Percentiles rank a stretch among this genome's conserved stretches.
These are phyloP conservation scores for Hipparchia sbordonii DNA, from an alignment of 2,888 invertebrate genomes.

Conservation along the genomic window DNA sequence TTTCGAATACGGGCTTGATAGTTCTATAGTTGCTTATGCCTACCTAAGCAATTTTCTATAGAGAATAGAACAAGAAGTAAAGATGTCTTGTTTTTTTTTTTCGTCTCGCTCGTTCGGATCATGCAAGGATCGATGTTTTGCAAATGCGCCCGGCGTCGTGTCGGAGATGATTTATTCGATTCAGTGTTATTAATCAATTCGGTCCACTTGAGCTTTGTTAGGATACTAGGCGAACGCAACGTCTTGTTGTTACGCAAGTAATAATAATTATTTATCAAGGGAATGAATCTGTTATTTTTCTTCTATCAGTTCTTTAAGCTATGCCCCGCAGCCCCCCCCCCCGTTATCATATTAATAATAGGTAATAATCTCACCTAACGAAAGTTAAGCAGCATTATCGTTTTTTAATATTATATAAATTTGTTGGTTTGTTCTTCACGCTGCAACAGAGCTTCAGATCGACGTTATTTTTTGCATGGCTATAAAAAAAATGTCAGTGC, in stretches of 20 bases:
- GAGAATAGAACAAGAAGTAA: too few species aligned
- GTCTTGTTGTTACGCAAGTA: slow-evolving; percentile 21
- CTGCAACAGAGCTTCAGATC: too few species aligned
- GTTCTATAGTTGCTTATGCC: neutral
- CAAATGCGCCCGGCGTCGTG: slow-evolving; percentile 1
- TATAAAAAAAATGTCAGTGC: too few species aligned
- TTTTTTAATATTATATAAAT: too few species aligned
- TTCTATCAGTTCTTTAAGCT: neutral
- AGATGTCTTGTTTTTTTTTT: neutral
- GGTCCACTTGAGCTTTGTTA: slow-evolving; percentile 37
- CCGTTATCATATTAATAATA: too few species aligned
- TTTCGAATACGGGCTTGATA: neutral
- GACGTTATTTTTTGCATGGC: too few species aligned
- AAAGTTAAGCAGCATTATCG: too few species aligned
- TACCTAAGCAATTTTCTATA: too few species aligned
- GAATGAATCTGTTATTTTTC: slow-evolving; percentile 18
- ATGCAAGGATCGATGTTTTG: slow-evolving; percentile 19
- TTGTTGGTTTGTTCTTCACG: too few species aligned
- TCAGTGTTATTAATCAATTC: slow-evolving; percentile 38
- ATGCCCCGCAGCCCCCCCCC: too few species aligned
- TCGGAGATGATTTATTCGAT: slow-evolving; percentile 23
- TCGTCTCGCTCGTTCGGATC: slow-evolving; percentile 12
- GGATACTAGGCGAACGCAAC: slow-evolving; percentile 3
- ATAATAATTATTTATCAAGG: slow-evolving; percentile 15
- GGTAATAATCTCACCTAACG: too few species aligned